Base-by-base conservation (phyloP, 1,140 invertebrate genomes). In the Heliconius nattereri region DNA sequence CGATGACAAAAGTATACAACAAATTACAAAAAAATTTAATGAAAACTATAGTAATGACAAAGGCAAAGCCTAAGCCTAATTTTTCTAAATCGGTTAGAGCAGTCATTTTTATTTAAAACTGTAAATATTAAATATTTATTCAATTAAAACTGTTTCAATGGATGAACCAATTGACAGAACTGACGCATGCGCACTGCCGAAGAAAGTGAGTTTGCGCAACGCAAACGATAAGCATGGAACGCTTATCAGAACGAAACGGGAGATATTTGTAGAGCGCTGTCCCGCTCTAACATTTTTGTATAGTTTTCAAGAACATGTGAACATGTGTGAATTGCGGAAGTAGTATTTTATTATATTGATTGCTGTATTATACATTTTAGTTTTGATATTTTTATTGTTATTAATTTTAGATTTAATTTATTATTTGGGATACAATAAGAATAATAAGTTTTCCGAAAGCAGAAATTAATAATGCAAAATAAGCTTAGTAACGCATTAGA, bases 1-100 rank as follows among this genome's bases (percentile, higher is more conserved):
- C 89, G 52, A 93, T 82, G 8, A 86, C 81, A 76, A 88, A 93
- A 40, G 81, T 87, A 78, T 92, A 94, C 52, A 93, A 70, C 13
- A 87, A 78, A 80, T 84, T 85, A 71, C 85, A 81, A 26, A 91
- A 66, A 78, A 78, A 79, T 82, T 86, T 89, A 45, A 86, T 77
- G 16, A 87, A 29, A 81, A 82, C 85, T 29, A 87, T 81, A 52
- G 6, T 52, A 37, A 87, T 32, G 19, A 87, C 13, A 29, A 70
- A 71, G 3, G 84, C 40, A 16, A 89, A 13, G 72, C 87, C 3
- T 19, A 91, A 76, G 37, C 84, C 90, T 2, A 86, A 74, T 80
- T 87, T 85, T 76, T 90, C 88, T 80, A 90, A 83, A 26, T 54
- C 52, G 2, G 77, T 74, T 60, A 78, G 81, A 71, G 71, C 16